A percentile compares a stretch with the other conserved stretches of the same genome.
phyloP scores from a whole-genome alignment of 2,888 invertebrate species.

The Temnothorax unifasciatus region DNA sequence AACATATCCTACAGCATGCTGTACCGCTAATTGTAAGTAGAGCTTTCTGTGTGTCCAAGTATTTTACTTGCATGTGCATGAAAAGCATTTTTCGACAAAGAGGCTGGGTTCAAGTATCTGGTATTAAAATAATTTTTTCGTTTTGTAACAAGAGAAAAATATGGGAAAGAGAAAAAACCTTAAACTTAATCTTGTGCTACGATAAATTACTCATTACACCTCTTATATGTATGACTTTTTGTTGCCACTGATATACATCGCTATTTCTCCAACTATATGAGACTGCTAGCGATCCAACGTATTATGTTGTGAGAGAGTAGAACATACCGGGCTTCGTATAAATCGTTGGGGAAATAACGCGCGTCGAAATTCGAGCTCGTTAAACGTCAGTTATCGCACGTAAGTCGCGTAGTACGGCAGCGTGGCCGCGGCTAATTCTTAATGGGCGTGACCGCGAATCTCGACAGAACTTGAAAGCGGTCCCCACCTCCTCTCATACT shows the following conservation, averaged over 20 bases:
- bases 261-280: not conserved
- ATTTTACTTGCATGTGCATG: not conserved
- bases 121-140: not conserved
- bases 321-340: not conserved
- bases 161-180: not conserved
- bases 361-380: slow-evolving; percentile 32
- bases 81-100: not conserved
- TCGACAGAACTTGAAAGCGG: slow-evolving; percentile 9
- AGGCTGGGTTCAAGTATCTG: not conserved
- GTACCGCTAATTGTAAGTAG: not conserved
- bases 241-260: not conserved
- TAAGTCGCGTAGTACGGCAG: slow-evolving; percentile 34
- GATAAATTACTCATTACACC: not conserved
- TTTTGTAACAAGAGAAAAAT: not conserved
- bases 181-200: not conserved
- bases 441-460: slow-evolving; percentile 34
- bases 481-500: slow-evolving; percentile 4
- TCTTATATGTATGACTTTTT: not conserved
- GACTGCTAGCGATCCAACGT: not conserved
- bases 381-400: slow-evolving; percentile 40
- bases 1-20: not conserved
- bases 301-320: not conserved
- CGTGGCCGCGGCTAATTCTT: slow-evolving; percentile 22
- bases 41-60: not conserved
- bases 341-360: slow-evolving; percentile 30